These are phyloP conservation scores for Agrilus planipennis DNA, from an alignment of 1,140 invertebrate species.

Conservation along the genomic window DNA sequence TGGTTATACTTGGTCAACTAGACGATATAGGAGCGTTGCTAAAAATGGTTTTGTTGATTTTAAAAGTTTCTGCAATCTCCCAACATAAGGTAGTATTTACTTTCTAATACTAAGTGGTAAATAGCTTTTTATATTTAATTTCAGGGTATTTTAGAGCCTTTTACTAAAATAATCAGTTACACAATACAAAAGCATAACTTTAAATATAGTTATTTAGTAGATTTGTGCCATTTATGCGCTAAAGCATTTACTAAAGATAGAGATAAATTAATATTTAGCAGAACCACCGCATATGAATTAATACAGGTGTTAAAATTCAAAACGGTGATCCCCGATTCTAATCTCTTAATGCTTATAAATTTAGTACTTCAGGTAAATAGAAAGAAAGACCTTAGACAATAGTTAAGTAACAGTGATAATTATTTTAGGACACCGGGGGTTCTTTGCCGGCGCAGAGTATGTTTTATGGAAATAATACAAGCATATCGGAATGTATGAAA, in stretches of 20 bases:
- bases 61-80: slow-evolving; percentile 73
- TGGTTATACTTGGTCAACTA: slow-evolving; percentile 59
- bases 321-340: slow-evolving; percentile 83
- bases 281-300: slow-evolving; percentile 86
- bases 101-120: slow-evolving; percentile 3
- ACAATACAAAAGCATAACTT: slow-evolving; percentile 80
- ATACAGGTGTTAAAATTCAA: slow-evolving; percentile 94
- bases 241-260: slow-evolving; percentile 80
- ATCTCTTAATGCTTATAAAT: slow-evolving; percentile 84
- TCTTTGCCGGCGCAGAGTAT: slow-evolving; percentile 38
- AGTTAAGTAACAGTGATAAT: slow-evolving; percentile 1
- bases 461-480: slow-evolving; percentile 68
- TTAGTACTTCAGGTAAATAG: slow-evolving; percentile 63
- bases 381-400: not conserved
- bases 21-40: slow-evolving; percentile 68
- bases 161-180: slow-evolving; percentile 87
- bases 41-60: slow-evolving; percentile 71
- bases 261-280: slow-evolving; percentile 82
- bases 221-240: slow-evolving; percentile 83
- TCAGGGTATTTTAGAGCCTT: slow-evolving; percentile 80
- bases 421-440: slow-evolving; percentile 56
- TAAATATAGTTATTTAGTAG: slow-evolving; percentile 71
- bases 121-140: slow-evolving; percentile 16
- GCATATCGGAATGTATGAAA: slow-evolving; percentile 84
- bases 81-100: slow-evolving; percentile 55